These are phyloP conservation scores for Tragulus kanchil DNA, from an alignment of 2,113 vertebrate species.

Conservation along the genomic window DNA sequence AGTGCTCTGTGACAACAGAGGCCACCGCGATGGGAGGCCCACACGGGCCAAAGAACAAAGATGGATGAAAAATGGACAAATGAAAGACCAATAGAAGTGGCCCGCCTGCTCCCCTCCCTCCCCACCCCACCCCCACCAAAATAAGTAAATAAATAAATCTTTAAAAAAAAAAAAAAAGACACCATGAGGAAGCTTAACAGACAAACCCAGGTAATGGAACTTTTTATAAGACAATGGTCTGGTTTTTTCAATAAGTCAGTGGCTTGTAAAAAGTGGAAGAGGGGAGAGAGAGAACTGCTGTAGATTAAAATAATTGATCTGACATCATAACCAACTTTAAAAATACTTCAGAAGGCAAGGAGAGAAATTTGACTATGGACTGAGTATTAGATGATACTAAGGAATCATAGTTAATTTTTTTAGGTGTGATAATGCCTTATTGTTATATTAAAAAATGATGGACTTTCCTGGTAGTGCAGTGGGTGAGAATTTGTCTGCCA, in stretches of 20 bases:
- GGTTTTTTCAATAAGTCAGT: constrained; percentile 29
- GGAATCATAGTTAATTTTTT: neutral
- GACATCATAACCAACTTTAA: neutral
- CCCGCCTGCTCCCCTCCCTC: too few relatives aligned
- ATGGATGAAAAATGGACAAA: too few relatives aligned
- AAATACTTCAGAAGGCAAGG: constrained; percentile 35
- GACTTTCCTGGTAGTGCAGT: neutral
- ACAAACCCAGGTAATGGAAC: neutral
- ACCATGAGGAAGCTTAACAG: constrained; percentile 15
- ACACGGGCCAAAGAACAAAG: too few relatives aligned
- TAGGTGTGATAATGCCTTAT: constrained; percentile 33
- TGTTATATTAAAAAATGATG: constrained; percentile 23
- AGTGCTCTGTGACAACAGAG: too few relatives aligned
- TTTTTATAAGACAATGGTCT: constrained; percentile 13
- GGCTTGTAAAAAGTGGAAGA: neutral
- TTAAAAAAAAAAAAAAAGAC: neutral
- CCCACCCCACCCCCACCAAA: too few relatives aligned
- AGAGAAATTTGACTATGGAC: neutral
- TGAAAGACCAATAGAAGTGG: too few relatives aligned
- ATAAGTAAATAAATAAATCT: too few relatives aligned
- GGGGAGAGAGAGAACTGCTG: neutral
- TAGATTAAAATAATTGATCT: constrained; percentile 24
- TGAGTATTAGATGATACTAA: neutral
- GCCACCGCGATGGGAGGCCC: too few relatives aligned
- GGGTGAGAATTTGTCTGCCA: neutral